Evolutionary conservation across 2,113 vertebrate species (phyloP), one percentile per base, ranked within the genome.

Genomic region (Rhadina sibilatrix): DNA sequence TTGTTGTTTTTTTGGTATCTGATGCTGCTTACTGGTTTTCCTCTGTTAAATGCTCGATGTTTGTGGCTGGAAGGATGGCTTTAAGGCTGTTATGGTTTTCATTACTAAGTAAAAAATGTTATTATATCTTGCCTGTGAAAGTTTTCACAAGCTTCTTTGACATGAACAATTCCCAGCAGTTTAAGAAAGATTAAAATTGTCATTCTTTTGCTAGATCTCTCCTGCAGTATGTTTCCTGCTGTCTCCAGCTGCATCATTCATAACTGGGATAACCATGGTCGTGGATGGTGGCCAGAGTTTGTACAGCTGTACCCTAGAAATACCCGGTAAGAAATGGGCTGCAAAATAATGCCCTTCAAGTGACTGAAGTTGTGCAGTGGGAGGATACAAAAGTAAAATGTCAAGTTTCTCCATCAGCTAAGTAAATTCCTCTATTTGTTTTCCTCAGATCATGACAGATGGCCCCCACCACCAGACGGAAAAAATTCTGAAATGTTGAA

Each of bases 221-320:
- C 94, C 99, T 18, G 71, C 98, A 8, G 99, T 99, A 18, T 99
- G 99, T 95, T 99, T 99, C 96, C 97, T 99, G 69, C 98, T 99
- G 1, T 99, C 99, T 87, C 99, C 99, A 31, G 98, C 97, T 46
- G 98, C 99, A 47, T 99, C 99, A 57, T 99, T 96, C 93, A 98
- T 99, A 94, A 99, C 98, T 15, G 99, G 99, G 49, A 98, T 98
- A 93, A 98, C 99, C 10, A 54, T 99, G 77, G 97, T 87, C 0
- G 98, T 99, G 33, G 99, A 99, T 40, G 99, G 98, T 5, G 99
- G 98, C 47, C 98, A 98, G 54, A 98, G 98, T 87, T 96, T 99
- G 42, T 99, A 98, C 23, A 31, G 40, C 11, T 82, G 78, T 3
- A 0, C 6, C 7, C 98, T 96, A 96, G 66, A 98, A 9, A 95